Evolutionary conservation across 2,888 invertebrate species (phyloP), one percentile per base, ranked within the genome.

Genomic region (Gastracanthus pulcherrimus): DNA sequence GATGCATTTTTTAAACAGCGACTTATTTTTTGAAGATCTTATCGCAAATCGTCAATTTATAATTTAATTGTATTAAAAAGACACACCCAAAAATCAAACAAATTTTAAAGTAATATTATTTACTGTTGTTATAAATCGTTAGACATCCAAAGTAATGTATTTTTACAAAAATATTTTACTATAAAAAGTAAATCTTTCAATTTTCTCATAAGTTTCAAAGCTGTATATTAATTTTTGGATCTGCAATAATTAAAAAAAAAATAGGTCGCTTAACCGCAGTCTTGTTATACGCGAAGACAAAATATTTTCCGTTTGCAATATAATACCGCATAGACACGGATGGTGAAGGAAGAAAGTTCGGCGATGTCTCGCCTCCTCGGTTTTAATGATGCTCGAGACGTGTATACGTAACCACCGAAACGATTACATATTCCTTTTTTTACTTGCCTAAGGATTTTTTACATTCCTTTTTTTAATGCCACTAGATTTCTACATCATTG

Each of bases 361-460:
- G 55, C 55, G 26, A 55, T 26, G 2, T n/a, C 26, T 55, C 13
- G 23, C 26, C 55, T 55, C 55, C 55, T 51, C 9, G 51, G 23
- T 51, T 66, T 66, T n/a, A 23, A 67, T 26, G 41, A 41, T 41
- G 36, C 29, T 19, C 34, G 26, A 13, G n/a, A 34, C n/a, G 31
- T 62, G 16, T 60, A 31, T 60, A 31, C 31, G 31, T 13, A 60
- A 6, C 16, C 64, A 66, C 38, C 48, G 45, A 6, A 48, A n/a
- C 16, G 31, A 51, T 51, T 51, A 55, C 26, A 26, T 55, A 55
- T 67, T 36, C 55, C 58, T 45, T 69, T 71, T 36, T 71, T 66
- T 72, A 67, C 58, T 79, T 67, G 72, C 74, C 67, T 67, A 74
- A 72, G 51, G 13, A 74, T 58, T 72, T 64, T n/a, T 66, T 41